Percentiles rank a stretch among this genome's conserved stretches.
Evolutionary conservation across 2,888 invertebrate genomes (phyloP).

Genomic region (Andrena fulva): DNA sequence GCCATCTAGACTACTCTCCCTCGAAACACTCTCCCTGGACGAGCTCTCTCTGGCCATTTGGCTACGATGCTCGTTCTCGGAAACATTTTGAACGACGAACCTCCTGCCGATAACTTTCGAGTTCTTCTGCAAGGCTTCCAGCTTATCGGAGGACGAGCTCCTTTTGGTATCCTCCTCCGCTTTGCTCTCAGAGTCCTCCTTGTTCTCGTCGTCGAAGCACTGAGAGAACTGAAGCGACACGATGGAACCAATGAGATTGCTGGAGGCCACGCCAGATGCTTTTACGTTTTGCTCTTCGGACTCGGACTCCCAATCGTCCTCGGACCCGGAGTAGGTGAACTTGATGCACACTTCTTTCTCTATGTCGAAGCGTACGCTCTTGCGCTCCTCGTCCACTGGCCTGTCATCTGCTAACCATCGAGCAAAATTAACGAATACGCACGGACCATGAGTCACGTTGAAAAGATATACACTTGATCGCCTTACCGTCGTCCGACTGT

Average conservation of each 20-base stretch:
- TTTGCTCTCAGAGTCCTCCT: conserved; percentile 43
- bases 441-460: background rate
- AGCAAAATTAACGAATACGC: conserved; percentile 4
- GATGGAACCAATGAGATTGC: conserved; percentile 28
- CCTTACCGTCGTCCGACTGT: conserved; percentile 80
- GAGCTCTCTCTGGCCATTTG: conserved; percentile 72
- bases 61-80: conserved; percentile 79
- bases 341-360: conserved; percentile 85
- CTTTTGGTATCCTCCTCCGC: background rate
- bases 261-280: conserved; percentile 48
- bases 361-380: conserved; percentile 90
- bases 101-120: conserved; percentile 78
- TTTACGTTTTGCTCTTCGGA: conserved; percentile 68
- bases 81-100: conserved; percentile 81
- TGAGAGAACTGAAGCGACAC: conserved; percentile 17
- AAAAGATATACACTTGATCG: conserved; percentile 9
- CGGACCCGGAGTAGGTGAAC: conserved; percentile 80
- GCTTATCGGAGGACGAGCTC: conserved; percentile 46
- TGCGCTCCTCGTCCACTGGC: conserved; percentile 90
- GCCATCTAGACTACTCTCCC: conserved; percentile 58
- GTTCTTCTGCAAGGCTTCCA: conserved; percentile 40
- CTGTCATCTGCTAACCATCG: conserved; percentile 76
- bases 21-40: conserved; percentile 58
- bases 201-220: conserved; percentile 41
- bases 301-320: conserved; percentile 79